Conservation (phyloP, 2,888 invertebrate species). For the Watsonalla cultraria region DNA sequence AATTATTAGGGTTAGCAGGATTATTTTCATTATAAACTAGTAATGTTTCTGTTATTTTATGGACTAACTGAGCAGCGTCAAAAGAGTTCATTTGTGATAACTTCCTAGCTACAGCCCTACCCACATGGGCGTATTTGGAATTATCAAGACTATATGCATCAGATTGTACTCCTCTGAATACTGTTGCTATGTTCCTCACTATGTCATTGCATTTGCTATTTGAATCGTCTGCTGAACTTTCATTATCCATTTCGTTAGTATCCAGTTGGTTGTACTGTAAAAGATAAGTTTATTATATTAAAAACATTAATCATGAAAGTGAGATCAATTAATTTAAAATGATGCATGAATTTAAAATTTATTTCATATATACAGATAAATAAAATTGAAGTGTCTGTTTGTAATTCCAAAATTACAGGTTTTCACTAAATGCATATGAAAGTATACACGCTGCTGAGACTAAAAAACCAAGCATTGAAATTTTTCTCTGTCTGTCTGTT, state of each 20-base stretch:
- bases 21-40: slow-evolving; percentile 54
- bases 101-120: slow-evolving; percentile 43
- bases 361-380: no score
- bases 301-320: not conserved
- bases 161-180: slow-evolving; percentile 56
- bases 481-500: no score
- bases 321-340: no score
- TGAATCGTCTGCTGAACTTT: slow-evolving; percentile 17
- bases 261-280: slow-evolving; percentile 31
- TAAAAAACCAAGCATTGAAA: no score
- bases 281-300: slow-evolving; percentile 2
- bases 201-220: slow-evolving; percentile 41
- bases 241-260: slow-evolving; percentile 29
- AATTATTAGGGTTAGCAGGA: slow-evolving; percentile 58
- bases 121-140: slow-evolving; percentile 46
- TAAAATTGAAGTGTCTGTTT: no score
- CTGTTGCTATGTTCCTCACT: slow-evolving; percentile 45
- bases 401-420: no score
- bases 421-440: no score
- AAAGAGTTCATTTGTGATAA: slow-evolving; percentile 52
- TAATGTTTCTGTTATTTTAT: slow-evolving; percentile 57
- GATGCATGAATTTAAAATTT: no score
- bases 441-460: no score
- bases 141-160: slow-evolving; percentile 49
- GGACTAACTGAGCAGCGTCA: slow-evolving; percentile 48